These are phyloP conservation scores for Mystacides longicornis DNA, from an alignment of 2,888 invertebrate genomes.

Conservation along the genomic window DNA sequence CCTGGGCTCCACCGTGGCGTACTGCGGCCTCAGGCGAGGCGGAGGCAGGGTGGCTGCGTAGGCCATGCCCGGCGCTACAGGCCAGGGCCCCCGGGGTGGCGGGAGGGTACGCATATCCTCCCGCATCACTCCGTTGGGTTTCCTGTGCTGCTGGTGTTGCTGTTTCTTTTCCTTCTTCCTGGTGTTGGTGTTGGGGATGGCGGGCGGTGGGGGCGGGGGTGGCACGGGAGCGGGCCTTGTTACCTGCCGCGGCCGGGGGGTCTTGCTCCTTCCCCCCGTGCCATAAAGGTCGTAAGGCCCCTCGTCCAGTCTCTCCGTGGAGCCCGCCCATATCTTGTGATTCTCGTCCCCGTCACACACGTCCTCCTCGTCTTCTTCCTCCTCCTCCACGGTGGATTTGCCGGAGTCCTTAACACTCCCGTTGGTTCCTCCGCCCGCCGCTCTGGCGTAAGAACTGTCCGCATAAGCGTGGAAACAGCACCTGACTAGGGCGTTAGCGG, in stretches of 20 bases:
- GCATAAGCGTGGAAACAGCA: slow-evolving; percentile 98
- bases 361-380: slow-evolving; percentile 68
- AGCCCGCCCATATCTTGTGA: slow-evolving; percentile 88
- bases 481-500: slow-evolving; percentile 93
- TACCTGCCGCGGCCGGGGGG: slow-evolving; percentile 74
- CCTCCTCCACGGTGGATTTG: slow-evolving; percentile 41
- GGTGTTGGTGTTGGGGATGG: slow-evolving; percentile 57
- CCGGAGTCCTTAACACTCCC: slow-evolving; percentile 35
- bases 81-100: slow-evolving; percentile 27
- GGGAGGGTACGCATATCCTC: slow-evolving; percentile 31
- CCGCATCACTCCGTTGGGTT: slow-evolving; percentile 30
- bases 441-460: slow-evolving; percentile 80
- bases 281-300: slow-evolving; percentile 63
- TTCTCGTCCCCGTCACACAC: slow-evolving; percentile 88
- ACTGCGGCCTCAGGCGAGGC: slow-evolving; percentile 56
- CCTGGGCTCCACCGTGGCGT: slow-evolving; percentile 47
- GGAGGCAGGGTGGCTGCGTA: slow-evolving; percentile 53
- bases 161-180: slow-evolving; percentile 50
- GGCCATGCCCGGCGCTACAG: slow-evolving; percentile 37
- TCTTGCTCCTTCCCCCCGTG: slow-evolving; percentile 51
- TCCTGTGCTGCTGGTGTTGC: slow-evolving; percentile 36
- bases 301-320: slow-evolving; percentile 66
- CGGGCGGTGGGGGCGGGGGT: slow-evolving; percentile 70
- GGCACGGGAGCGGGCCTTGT: slow-evolving; percentile 72
- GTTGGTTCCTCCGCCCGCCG: slow-evolving; percentile 35